These are phyloP conservation scores for Drosophila mayaguana DNA, from an alignment of 2,888 invertebrate genomes.

Conservation along the genomic window DNA sequence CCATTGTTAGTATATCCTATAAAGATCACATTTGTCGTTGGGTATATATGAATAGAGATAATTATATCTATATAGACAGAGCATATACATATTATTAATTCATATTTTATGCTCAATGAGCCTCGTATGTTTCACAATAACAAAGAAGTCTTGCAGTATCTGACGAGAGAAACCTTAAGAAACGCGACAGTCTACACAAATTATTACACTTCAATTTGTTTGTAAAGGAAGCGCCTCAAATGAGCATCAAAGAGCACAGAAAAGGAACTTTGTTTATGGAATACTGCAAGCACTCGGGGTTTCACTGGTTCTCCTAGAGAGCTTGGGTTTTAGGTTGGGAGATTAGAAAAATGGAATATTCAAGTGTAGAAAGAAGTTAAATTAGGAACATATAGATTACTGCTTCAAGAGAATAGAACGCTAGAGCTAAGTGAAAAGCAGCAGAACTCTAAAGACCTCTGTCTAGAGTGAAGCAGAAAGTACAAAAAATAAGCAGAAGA, in stretches of 20 bases:
- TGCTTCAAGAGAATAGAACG: neutral
- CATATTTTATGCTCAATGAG: too few relatives aligned
- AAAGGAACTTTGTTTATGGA: neutral
- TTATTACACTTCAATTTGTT: neutral
- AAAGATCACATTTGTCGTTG: neutral
- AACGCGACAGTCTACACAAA: neutral
- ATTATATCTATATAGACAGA: too few relatives aligned
- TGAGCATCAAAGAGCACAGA: neutral
- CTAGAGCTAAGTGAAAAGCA: too few relatives aligned
- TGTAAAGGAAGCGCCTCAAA: neutral
- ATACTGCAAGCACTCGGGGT: neutral
- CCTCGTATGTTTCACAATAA: neutral
- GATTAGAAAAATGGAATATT: neutral
- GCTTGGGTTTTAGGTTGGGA: neutral
- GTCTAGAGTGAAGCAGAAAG: neutral
- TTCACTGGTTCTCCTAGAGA: neutral
- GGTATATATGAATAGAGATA: neutral
- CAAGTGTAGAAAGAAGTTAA: neutral
- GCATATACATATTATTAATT: neutral
- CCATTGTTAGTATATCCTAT: slow-evolving; percentile 46
- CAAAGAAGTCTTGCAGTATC: neutral
- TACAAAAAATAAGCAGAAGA: neutral
- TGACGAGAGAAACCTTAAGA: slow-evolving; percentile 2
- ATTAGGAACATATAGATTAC: neutral
- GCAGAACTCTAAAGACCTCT: too few relatives aligned